phyloP scores from a whole-genome alignment of 2,797 vertebrate species.

The Scolopax bukidnonensis region DNA sequence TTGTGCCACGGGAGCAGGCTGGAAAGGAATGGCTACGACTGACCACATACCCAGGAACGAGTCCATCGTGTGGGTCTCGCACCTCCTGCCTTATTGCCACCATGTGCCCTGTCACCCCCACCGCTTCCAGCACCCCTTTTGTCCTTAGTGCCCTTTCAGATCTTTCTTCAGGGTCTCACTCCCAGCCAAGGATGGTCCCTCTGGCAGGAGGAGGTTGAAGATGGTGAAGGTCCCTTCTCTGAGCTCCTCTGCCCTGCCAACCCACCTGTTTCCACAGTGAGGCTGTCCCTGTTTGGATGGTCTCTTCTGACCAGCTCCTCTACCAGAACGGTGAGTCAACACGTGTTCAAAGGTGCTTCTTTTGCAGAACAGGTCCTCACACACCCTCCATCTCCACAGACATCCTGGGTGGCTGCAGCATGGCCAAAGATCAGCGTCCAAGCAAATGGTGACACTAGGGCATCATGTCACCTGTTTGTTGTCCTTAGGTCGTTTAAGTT shows the following conservation, averaged over 20 bases:
- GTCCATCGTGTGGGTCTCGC: neutral
- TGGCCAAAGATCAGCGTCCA: accelerated
- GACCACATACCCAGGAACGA: accelerated
- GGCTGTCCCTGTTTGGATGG: neutral
- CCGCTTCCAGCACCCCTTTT: neutral
- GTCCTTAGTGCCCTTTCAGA: neutral
- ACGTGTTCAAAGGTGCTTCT: accelerated
- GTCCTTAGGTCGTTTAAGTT: neutral
- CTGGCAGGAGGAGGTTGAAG: neutral
- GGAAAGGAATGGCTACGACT: neutral
- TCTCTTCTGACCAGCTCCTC: neutral
- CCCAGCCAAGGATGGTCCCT: neutral
- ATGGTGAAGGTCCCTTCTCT: neutral
- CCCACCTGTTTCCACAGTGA: neutral
- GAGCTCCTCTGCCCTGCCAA: neutral
- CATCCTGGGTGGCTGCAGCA: neutral
- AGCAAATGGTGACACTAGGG: neutral
- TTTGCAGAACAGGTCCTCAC: neutral
- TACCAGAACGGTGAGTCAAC: accelerated
- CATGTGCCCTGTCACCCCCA: too few species aligned
- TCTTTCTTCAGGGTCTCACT: neutral
- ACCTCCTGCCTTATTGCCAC: neutral
- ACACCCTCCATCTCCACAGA: accelerated
- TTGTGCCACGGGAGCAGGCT: accelerated
- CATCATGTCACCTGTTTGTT: neutral